phyloP scores from a whole-genome alignment of 2,888 invertebrate species.

The Ochropleura leucogaster region DNA sequence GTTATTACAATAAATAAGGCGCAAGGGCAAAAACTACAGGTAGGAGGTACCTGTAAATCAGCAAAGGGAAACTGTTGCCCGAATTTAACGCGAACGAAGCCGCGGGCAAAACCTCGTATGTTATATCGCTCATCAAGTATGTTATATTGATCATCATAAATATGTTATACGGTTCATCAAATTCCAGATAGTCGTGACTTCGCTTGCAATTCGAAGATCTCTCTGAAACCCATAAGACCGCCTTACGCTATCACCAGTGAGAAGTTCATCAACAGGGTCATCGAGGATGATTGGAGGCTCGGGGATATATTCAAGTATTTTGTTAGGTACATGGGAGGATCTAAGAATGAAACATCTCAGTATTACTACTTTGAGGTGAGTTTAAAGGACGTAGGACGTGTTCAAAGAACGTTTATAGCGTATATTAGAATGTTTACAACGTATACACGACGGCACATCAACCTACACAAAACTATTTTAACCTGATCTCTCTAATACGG shows the following conservation, averaged over 20 bases:
- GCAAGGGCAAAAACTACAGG: no score
- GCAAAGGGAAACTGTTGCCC: no score
- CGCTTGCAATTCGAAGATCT: slow-evolving; percentile 69
- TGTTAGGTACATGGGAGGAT: slow-evolving; percentile 75
- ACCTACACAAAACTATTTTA: no score
- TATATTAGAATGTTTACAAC: no score
- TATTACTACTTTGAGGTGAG: slow-evolving; percentile 84
- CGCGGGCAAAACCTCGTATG: no score
- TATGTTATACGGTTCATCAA: neutral
- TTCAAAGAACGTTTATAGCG: no score
- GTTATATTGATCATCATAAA: neutral
- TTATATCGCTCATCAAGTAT: no score
- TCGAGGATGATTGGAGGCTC: slow-evolving; percentile 80
- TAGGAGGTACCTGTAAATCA: no score
- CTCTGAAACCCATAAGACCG: slow-evolving; percentile 65
- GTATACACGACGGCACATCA: no score
- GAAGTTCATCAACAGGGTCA: slow-evolving; percentile 74
- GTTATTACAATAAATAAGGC: no score
- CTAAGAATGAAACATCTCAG: slow-evolving; percentile 77
- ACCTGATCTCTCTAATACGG: no score
- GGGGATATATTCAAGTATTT: slow-evolving; percentile 75
- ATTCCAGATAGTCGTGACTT: slow-evolving; percentile 75
- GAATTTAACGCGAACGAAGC: no score
- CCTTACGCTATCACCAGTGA: slow-evolving; percentile 77
- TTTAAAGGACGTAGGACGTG: neutral